Percentiles rank a stretch among this genome's conserved stretches.
phyloP scores from a whole-genome alignment of 2,113 vertebrate genomes.

The Rana temporaria region DNA sequence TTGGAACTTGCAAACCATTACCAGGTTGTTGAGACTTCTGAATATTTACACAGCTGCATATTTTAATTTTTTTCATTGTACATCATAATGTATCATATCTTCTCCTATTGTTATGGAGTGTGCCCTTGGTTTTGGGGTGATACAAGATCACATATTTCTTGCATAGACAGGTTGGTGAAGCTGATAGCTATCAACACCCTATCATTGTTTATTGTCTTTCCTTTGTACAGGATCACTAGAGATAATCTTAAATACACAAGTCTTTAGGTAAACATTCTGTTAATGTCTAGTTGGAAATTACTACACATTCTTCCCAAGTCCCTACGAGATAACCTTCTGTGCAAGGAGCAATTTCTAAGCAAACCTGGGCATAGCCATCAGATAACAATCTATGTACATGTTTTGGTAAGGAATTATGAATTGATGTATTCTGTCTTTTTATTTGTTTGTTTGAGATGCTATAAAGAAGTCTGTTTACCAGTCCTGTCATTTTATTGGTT shows the following conservation, averaged over 20 bases:
- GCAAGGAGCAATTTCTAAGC: constrained; percentile 51
- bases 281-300: constrained; percentile 37
- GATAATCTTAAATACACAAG: constrained; percentile 61
- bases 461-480: too few species aligned
- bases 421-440: neutral
- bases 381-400: constrained; percentile 25
- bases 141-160: neutral
- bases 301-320: constrained; percentile 58
- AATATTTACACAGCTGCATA: too few species aligned
- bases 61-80: too few species aligned
- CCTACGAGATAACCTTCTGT: constrained; percentile 34
- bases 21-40: too few species aligned
- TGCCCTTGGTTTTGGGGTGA: neutral
- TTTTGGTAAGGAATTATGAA: constrained; percentile 3
- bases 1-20: too few species aligned
- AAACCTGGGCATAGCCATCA: constrained; percentile 55
- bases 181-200: neutral
- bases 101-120: too few species aligned
- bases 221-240: constrained; percentile 27
- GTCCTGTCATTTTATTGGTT: too few species aligned
- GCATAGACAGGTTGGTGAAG: neutral
- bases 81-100: too few species aligned
- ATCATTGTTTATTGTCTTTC: neutral
- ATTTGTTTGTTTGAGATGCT: too few species aligned
- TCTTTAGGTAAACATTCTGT: constrained; percentile 24